Evolutionary conservation across 37 sponge, comb jelly and placozoan species (phyloP), one percentile per base, ranked within the genome.

Genomic region (Tethya wilhelma): DNA sequence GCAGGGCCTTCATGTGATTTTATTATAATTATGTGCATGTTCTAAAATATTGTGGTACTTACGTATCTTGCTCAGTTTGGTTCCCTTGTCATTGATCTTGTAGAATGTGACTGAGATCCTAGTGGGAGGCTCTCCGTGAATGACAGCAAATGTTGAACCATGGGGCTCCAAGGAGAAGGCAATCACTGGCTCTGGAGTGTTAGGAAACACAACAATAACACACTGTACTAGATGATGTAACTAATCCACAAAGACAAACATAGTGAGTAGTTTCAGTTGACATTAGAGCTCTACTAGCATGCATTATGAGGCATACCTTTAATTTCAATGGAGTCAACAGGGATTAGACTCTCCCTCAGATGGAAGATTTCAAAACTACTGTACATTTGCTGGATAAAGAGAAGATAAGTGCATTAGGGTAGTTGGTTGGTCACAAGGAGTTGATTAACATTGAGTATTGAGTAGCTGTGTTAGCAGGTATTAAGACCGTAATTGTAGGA

Each of bases 321-420:
- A 33, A 96, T 86, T 56, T 99, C 99, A 49, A 99, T 84, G 73
- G 93, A 91, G 59, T 96, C 95, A 26, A 99, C 99, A 22, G 99
- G 99, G 60, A 99, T 94, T 20, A 86, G 85, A 49, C 84, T 67
- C 67, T 96, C 93, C 39, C 93, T 63, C 68, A 96, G 73, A 34
- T 92, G 86, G 71, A 99, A 99, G 17, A 99, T 86, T 69, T 99
- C 99, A 77, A 99, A 87, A 30, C 83, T 93, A 82, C 73, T 80
- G 44, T 68, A 74, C 19, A 89, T 59, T 72, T 90, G 83, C 95
- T 95, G 60, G 4, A 71, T 9, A 63, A 32, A 72, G 30, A 49
- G 33, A 25, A 23, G n/a, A 41, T 38, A 41, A 2, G 36, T 1
- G 7, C 2, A 34, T 26, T 59, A 59, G 55, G 55, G 17, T 49